These are phyloP conservation scores for Lithobius niger DNA, from an alignment of 1,140 invertebrate species.

Conservation along the genomic window DNA sequence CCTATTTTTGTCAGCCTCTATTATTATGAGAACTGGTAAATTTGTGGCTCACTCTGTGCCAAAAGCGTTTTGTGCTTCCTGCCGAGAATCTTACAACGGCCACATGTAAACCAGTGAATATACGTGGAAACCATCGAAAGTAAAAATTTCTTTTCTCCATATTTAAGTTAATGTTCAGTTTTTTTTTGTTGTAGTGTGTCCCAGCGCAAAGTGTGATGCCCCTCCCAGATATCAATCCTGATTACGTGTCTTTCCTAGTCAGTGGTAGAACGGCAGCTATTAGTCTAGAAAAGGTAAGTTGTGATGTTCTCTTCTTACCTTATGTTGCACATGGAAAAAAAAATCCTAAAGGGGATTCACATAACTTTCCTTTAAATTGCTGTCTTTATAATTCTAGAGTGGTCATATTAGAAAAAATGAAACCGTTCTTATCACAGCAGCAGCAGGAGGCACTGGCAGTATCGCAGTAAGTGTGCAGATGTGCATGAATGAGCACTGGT, in stretches of 20 bases:
- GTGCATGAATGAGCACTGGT: neutral
- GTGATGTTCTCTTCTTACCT: too few species aligned
- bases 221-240: conserved; percentile 24
- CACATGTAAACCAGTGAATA: too few species aligned
- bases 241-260: conserved; percentile 28
- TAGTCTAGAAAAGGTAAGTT: conserved; percentile 26
- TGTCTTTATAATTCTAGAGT: conserved; percentile 12
- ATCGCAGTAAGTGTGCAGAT: conserved; percentile 23
- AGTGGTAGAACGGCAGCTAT: conserved; percentile 31
- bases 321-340: too few species aligned
- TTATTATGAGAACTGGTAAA: too few species aligned
- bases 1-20: too few species aligned
- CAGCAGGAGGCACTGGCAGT: conserved; percentile 33
- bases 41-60: too few species aligned
- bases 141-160: too few species aligned
- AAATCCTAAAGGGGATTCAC: too few species aligned
- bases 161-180: neutral
- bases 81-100: too few species aligned
- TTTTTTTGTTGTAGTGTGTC: conserved; percentile 12
- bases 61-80: too few species aligned
- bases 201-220: conserved; percentile 13
- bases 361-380: too few species aligned
- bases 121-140: too few species aligned
- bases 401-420: conserved; percentile 21
- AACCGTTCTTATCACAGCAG: conserved; percentile 33